Evolutionary conservation across 2,113 vertebrate species (phyloP).

Genomic region (Pangasianodon gigas): DNA sequence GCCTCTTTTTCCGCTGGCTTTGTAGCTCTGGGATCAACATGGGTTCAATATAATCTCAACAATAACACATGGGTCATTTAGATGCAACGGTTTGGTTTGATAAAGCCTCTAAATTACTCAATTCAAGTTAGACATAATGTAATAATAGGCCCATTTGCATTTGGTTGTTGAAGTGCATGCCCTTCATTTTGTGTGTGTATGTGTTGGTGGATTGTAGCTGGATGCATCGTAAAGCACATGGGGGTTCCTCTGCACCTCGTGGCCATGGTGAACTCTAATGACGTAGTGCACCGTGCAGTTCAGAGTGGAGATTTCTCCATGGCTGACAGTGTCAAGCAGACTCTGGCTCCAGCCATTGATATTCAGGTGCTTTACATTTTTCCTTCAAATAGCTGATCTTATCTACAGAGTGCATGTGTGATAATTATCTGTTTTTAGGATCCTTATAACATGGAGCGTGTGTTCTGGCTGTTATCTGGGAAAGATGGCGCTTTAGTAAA

Average conservation of each 20-base stretch:
- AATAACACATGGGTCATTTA: not conserved
- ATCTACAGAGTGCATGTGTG: not conserved
- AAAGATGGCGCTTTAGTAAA: constrained; percentile 70
- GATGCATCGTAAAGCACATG: constrained; percentile 79
- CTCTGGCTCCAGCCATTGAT: constrained; percentile 89
- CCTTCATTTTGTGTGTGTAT: constrained; percentile 6
- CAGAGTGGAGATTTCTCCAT: constrained; percentile 85
- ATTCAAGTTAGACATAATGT: not conserved
- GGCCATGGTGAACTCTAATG: constrained; percentile 85
- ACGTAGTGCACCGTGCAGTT: constrained; percentile 82
- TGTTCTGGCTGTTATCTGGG: constrained; percentile 86
- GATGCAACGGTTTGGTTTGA: not conserved
- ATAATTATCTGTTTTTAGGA: constrained; percentile 70
- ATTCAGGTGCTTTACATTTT: constrained; percentile 79
- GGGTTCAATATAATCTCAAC: not conserved
- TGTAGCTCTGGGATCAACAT: constrained; percentile 6
- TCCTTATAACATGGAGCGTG: constrained; percentile 92
- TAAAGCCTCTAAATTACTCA: not conserved
- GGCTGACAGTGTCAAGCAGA: constrained; percentile 68
- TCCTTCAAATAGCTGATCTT: not conserved
- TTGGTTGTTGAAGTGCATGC: not conserved
- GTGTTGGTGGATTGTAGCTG: constrained; percentile 68
- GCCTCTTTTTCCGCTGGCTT: not conserved
- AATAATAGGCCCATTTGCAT: constrained; percentile 9
- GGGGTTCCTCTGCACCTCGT: constrained; percentile 83